phyloP scores from a whole-genome alignment of 2,113 vertebrate genomes.

The Labeo rohita region DNA sequence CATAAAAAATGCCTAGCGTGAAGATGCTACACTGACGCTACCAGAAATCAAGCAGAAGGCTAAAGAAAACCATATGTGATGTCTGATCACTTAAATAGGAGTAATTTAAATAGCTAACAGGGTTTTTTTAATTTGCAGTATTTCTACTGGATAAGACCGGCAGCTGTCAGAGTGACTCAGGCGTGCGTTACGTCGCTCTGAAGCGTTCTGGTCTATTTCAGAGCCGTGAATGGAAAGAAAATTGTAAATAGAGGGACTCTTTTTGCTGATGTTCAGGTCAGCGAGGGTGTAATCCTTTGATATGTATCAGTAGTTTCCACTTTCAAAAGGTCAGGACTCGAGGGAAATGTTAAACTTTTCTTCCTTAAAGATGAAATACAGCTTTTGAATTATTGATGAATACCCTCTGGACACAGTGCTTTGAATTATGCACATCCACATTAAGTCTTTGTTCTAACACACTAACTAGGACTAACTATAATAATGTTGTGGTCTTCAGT shows the following conservation, averaged over 20 bases:
- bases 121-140: not conserved
- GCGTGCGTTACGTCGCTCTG: not conserved
- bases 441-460: slow-evolving; percentile 65
- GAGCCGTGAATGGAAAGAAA: slow-evolving; percentile 18
- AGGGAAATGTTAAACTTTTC: slow-evolving; percentile 75
- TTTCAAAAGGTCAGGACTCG: slow-evolving; percentile 67
- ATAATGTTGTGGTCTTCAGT: not conserved
- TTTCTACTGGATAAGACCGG: not conserved
- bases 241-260: slow-evolving; percentile 15
- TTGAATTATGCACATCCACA: slow-evolving; percentile 60
- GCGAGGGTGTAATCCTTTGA: slow-evolving; percentile 73
- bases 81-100: not conserved
- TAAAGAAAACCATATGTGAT: not conserved
- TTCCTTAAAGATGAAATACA: slow-evolving; percentile 74
- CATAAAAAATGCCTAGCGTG: not conserved
- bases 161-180: slow-evolving; percentile 2
- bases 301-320: slow-evolving; percentile 71
- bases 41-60: not conserved
- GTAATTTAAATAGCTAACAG: not conserved
- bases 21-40: not conserved
- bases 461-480: slow-evolving; percentile 9
- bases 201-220: slow-evolving; percentile 21
- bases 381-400: slow-evolving; percentile 76
- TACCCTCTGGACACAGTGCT: slow-evolving; percentile 59
- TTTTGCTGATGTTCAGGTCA: slow-evolving; percentile 37